Evolutionary conservation across 2,113 vertebrate genomes (phyloP).

Genomic region (Saccopteryx leptura): DNA sequence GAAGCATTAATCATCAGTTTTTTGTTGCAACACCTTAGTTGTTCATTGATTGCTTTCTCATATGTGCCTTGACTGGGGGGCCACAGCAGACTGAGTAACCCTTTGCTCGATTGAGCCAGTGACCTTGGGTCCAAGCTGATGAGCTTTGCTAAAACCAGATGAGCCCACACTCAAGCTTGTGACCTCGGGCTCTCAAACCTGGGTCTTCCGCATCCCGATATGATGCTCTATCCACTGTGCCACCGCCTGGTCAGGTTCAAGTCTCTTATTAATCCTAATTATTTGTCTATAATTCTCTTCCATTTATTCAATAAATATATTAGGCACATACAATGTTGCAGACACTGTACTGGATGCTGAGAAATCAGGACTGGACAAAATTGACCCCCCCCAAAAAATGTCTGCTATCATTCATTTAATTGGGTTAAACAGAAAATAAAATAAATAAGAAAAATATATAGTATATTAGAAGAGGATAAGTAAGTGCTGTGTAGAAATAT

Average conservation of each 20-base stretch:
- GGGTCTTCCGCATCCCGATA: too few species aligned
- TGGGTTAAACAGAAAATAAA: not conserved
- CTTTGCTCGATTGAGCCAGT: too few species aligned
- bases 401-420: not conserved
- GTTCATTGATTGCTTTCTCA: too few species aligned
- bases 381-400: not conserved
- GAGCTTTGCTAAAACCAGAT: too few species aligned
- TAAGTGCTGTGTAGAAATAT: not conserved
- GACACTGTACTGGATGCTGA: not conserved
- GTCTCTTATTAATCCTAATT: not conserved
- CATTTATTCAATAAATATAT: not conserved
- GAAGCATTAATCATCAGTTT: too few species aligned
- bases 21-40: too few species aligned
- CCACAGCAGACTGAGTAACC: too few species aligned
- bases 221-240: too few species aligned
- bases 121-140: too few species aligned
- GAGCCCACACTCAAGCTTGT: too few species aligned
- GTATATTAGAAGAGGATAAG: not conserved
- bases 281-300: not conserved
- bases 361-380: not conserved
- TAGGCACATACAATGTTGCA: not conserved
- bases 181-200: too few species aligned
- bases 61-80: too few species aligned
- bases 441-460: not conserved
- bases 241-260: not conserved